A percentile compares a stretch with the other conserved stretches of the same genome.
phyloP scores from a whole-genome alignment of 2,888 invertebrate genomes.

The Amiota communis region DNA sequence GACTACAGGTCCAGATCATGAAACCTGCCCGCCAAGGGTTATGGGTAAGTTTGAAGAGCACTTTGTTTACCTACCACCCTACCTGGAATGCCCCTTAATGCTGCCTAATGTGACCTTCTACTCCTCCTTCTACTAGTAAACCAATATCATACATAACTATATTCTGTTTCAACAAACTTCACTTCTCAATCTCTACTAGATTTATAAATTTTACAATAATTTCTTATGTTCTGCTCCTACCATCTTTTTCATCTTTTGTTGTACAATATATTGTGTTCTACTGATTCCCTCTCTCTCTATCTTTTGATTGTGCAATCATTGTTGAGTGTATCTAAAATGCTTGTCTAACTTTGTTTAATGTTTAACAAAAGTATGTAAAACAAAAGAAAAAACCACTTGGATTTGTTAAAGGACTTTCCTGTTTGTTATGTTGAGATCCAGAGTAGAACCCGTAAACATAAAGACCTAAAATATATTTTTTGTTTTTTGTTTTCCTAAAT shows the following conservation, averaged over 20 bases:
- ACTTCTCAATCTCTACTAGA: no score
- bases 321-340: slow-evolving; percentile 11
- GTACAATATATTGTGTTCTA: background rate
- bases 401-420: no score
- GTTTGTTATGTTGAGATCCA: no score
- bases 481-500: background rate
- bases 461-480: no score
- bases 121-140: background rate
- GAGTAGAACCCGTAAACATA: no score
- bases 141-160: no score
- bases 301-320: slow-evolving; percentile 7
- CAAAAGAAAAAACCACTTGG: no score
- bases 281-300: background rate
- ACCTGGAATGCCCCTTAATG: background rate
- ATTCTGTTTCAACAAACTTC: no score
- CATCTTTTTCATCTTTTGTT: background rate
- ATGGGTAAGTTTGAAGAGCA: slow-evolving; percentile 72
- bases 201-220: no score
- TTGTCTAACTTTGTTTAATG: slow-evolving; percentile 11
- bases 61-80: slow-evolving; percentile 34
- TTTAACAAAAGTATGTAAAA: background rate
- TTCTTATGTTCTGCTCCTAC: no score
- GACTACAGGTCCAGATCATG: slow-evolving; percentile 74
- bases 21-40: slow-evolving; percentile 73
- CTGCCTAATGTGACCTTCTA: background rate